Evolutionary conservation across 2,797 vertebrate species (phyloP), one percentile per base, ranked within the genome.

Genomic region (Coregonus sp.): DNA sequence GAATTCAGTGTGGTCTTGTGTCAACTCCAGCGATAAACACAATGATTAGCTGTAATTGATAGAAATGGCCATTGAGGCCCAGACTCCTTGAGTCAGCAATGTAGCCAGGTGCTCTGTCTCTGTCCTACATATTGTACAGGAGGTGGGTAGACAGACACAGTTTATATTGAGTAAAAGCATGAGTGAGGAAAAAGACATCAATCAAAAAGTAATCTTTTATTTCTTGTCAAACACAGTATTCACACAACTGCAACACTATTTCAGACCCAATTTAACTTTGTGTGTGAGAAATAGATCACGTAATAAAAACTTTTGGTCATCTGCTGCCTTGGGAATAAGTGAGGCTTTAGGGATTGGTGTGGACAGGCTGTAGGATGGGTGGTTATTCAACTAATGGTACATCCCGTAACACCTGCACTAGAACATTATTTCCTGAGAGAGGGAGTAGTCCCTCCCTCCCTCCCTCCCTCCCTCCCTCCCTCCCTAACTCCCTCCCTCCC

Each of bases 381-480:
- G 83, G 84, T 59, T n/a, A 51, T 88, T 63, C 84, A 85, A 75
- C 84, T 84, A 89, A 91, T 87, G 82, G 73, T 84, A 84, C 85
- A 87, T 78, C 77, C 84, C 78, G 79, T 86, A 5, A 11, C 40
- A 40, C 16, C 4, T n/a, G 37, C 18, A 67, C 4, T n/a, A n/a
- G 56, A 20, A 61, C 56, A 6, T 47, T 47, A 47, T 47, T 47
- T 47, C 9, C 40, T 47, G 40, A 47, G 40, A 47, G 40, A 47
- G 40, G 40, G 40, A 47, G 9, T 47, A 79, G 80, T 84, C 78
- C 81, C 59, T 25, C 25, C 25, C 25, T 25, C 25, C 25, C 25
- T 25, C 25, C 25, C 25, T 25, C 25, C 25, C 25, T 25, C 25
- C 25, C 25, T 25, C 1, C 1, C 25, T 25, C 25, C 25, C 25